Evolutionary conservation across 2,888 invertebrate species (phyloP).

Genomic region (Merodon equestris): DNA sequence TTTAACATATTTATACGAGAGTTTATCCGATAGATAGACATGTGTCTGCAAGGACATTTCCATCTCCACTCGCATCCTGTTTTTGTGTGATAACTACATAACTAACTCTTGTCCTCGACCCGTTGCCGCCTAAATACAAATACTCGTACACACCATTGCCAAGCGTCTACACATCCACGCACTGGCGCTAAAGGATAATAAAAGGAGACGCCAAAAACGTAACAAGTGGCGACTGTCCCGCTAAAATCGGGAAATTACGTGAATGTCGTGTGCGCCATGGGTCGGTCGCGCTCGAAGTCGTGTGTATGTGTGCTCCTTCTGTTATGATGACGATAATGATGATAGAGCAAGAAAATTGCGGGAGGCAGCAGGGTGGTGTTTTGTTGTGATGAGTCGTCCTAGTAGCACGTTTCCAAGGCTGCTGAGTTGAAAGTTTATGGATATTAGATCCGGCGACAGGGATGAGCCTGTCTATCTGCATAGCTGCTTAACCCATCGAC

Average conservation of each 20-base stretch:
- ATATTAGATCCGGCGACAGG: conserved; percentile 8
- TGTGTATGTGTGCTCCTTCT: conserved; percentile 34
- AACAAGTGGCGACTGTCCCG: conserved; percentile 61
- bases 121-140: no score
- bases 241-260: conserved; percentile 37
- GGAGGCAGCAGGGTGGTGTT: conserved; percentile 1
- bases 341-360: conserved; percentile 1
- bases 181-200: background rate
- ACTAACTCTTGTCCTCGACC: no score
- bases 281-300: conserved; percentile 41
- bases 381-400: conserved; percentile 65
- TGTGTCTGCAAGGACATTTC: conserved; percentile 31
- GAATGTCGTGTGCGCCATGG: conserved; percentile 59
- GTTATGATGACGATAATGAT: conserved; percentile 20
- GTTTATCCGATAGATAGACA: conserved; percentile 50
- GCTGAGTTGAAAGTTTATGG: conserved; percentile 29
- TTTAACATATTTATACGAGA: conserved; percentile 59
- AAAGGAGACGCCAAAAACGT: conserved; percentile 67
- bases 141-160: background rate
- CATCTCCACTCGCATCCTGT: background rate
- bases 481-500: background rate
- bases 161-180: background rate
- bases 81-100: no score
- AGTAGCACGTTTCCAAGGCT: conserved; percentile 60
- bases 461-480: conserved; percentile 52